Base-by-base conservation (phyloP, 2,113 vertebrate genomes). In the Mellivora capensis region DNA sequence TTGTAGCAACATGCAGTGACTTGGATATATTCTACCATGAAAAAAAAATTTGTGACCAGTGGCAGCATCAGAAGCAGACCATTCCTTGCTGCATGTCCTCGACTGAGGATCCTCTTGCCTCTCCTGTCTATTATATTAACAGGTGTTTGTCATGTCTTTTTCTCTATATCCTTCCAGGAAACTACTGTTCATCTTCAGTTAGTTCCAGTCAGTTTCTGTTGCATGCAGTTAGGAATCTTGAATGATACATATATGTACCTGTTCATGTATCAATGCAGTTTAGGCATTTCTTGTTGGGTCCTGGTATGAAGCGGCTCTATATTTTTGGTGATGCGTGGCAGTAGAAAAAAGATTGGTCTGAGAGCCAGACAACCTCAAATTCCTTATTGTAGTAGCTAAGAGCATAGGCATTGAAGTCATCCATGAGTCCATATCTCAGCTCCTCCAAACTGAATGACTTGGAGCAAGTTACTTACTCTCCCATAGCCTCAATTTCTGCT, bases 1-100 rank as follows among this genome's bases (percentile, higher is more conserved):
- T 72, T 31, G 25, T 6, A 20, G 8, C 2, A 17, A 15, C 1
- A 52, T n/a, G 14, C 17, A 10, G 52, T 6, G 2, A 4, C 34
- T n/a, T 34, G 10, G 17, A 27, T 31, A 27, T 31, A 42, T 64
- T 57, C 18, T 71, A 3, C 6, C 17, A 47, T 71, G 21, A 34
- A 31, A 59, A 31, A 31, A 57, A 23, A 2, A 76, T 1, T 1
- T 31, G 12, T 27, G 61, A 80, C 3, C 34, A 62, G 37, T 7
- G 9, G 2, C 17, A 44, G 2, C 12, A n/a, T 20, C 49, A 57
- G 57, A 57, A 57, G 57, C 20, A 21, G 6, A 2, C 7, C 31
- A 5, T 31, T 67, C 7, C 62, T 57, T 57, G 57, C 27, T 25
- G 8, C 7, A 3, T 74, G 61, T 44, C 23, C 44, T 64, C 57